A percentile compares a stretch with the other conserved stretches of the same genome.
Conservation (phyloP, 2,888 invertebrate genomes). For the Pristionchus arcanus region DNA sequence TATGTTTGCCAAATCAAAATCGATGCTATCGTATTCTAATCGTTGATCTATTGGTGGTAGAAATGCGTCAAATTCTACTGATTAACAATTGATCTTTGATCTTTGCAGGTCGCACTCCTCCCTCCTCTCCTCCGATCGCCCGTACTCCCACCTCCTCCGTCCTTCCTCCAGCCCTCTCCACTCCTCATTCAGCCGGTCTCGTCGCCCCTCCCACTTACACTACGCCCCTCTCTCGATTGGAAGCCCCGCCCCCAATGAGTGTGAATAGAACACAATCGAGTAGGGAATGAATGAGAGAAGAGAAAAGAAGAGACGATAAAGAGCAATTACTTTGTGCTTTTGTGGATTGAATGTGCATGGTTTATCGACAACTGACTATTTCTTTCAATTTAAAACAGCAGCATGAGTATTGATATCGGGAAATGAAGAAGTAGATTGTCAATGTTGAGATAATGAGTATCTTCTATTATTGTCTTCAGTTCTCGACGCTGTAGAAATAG, state of each 20-base stretch:
- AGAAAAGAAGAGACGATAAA: background rate
- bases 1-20: too few species aligned
- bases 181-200: conserved; percentile 2
- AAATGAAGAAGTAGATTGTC: too few species aligned
- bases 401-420: background rate
- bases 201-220: conserved; percentile 17
- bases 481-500: background rate
- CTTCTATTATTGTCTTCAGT: background rate
- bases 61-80: background rate
- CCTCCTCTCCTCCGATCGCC: background rate
- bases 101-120: conserved; percentile 9
- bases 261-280: background rate
- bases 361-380: background rate
- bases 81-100: background rate
- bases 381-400: too few species aligned
- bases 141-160: background rate
- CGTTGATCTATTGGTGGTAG: too few species aligned
- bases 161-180: background rate
- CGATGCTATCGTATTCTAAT: too few species aligned
- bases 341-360: background rate
- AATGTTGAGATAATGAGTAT: background rate
- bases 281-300: background rate
- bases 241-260: conserved; percentile 15
- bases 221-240: conserved; percentile 27
- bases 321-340: conserved; percentile 42